Evolutionary conservation across 1,140 invertebrate genomes (phyloP).

Genomic region (Drosophila arawakana): DNA sequence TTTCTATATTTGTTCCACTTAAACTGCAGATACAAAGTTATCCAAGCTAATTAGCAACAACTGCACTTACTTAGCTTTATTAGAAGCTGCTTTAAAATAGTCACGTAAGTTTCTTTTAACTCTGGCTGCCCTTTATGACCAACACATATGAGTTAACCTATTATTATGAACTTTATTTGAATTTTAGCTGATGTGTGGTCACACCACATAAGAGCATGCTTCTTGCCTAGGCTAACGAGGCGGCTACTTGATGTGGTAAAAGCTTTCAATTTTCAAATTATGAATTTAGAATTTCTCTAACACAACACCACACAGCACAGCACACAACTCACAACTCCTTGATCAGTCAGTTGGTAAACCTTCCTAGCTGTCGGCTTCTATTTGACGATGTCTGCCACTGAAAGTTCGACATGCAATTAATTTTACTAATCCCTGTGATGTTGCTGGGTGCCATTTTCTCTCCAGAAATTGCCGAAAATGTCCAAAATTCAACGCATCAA

Average conservation of each 20-base stretch:
- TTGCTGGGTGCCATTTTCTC: slow-evolving; percentile 10
- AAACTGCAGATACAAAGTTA: not conserved
- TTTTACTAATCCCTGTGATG: slow-evolving; percentile 39
- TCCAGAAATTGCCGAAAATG: slow-evolving; percentile 19
- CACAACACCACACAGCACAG: too few relatives aligned
- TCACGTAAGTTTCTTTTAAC: not conserved
- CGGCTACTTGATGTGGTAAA: slow-evolving; percentile 21
- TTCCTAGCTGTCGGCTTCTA: slow-evolving; percentile 11
- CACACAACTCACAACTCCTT: slow-evolving; percentile 4
- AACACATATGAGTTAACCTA: too few relatives aligned
- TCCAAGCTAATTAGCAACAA: not conserved
- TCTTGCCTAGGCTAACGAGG: slow-evolving; percentile 16
- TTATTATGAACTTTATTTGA: too few relatives aligned
- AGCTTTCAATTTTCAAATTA: slow-evolving; percentile 40
- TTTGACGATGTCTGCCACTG: slow-evolving; percentile 64
- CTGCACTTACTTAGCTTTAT: not conserved
- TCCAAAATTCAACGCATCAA: slow-evolving; percentile 24
- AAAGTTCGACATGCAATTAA: slow-evolving; percentile 72
- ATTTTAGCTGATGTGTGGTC: not conserved
- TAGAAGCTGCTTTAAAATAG: not conserved
- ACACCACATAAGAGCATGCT: slow-evolving; percentile 1
- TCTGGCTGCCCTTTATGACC: too few relatives aligned
- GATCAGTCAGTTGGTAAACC: slow-evolving; percentile 12
- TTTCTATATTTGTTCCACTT: too few relatives aligned
- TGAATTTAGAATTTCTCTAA: not conserved